These are phyloP conservation scores for Erythrolamprus reginae DNA, from an alignment of 2,113 vertebrate species.

Conservation along the genomic window DNA sequence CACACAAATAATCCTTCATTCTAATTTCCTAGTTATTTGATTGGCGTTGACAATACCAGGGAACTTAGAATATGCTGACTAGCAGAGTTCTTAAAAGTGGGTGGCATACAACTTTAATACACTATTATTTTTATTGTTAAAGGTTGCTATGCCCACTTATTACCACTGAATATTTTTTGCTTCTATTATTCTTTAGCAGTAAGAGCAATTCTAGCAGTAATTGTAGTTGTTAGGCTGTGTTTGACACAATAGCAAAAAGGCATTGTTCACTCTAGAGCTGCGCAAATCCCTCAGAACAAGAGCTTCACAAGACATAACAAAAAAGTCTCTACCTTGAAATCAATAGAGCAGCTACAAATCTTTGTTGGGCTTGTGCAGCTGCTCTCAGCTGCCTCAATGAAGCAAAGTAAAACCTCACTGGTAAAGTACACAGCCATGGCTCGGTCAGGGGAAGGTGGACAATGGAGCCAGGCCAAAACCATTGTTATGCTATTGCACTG, in stretches of 20 bases:
- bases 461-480: neutral
- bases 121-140: neutral
- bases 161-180: neutral
- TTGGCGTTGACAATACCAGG: neutral
- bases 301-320: neutral
- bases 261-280: neutral
- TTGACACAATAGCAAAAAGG: neutral
- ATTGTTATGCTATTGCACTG: neutral
- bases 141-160: neutral
- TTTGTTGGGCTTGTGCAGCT: neutral
- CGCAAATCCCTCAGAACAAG: neutral
- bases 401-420: neutral
- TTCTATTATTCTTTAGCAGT: neutral
- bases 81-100: neutral
- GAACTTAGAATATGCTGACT: neutral
- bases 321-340: neutral
- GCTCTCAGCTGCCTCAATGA: neutral
- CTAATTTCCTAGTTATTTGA: neutral
- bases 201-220: neutral
- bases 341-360: neutral
- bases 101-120: neutral
- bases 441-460: neutral
- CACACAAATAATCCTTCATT: neutral
- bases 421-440: neutral
- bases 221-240: neutral